Evolutionary conservation across 2,797 vertebrate genomes (phyloP).

Genomic region (Clangula hyemalis): DNA sequence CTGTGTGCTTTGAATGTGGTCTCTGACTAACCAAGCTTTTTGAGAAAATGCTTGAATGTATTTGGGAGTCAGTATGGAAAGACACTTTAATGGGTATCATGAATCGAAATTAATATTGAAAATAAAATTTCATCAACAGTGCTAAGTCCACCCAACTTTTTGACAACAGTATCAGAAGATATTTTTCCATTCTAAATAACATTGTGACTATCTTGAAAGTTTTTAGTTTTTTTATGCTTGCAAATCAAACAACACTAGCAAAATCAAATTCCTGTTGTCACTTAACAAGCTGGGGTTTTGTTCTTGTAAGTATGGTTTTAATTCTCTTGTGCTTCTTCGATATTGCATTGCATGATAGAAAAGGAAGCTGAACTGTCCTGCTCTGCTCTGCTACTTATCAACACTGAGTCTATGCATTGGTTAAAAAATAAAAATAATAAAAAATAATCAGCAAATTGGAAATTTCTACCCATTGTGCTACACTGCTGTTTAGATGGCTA

Average conservation of each 20-base stretch:
- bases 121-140: not conserved
- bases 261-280: not conserved
- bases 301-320: not conserved
- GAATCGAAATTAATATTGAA: not conserved
- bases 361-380: not conserved
- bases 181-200: not conserved
- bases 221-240: not conserved
- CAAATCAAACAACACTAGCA: not conserved
- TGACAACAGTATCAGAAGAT: not conserved
- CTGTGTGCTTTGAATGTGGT: not conserved
- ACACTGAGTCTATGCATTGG: not conserved
- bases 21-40: not conserved
- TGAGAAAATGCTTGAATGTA: not conserved
- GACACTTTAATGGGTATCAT: not conserved
- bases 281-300: not conserved
- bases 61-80: not conserved
- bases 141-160: not conserved
- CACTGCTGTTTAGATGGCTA: not conserved
- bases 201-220: not conserved
- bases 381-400: not conserved
- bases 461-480: not conserved
- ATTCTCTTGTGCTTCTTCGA: conserved; percentile 58
- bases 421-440: not conserved
- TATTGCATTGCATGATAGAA: not conserved
- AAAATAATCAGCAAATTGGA: not conserved